Evolutionary conservation across 2,888 invertebrate genomes (phyloP).

Genomic region (Drosophila parthenogenetica): DNA sequence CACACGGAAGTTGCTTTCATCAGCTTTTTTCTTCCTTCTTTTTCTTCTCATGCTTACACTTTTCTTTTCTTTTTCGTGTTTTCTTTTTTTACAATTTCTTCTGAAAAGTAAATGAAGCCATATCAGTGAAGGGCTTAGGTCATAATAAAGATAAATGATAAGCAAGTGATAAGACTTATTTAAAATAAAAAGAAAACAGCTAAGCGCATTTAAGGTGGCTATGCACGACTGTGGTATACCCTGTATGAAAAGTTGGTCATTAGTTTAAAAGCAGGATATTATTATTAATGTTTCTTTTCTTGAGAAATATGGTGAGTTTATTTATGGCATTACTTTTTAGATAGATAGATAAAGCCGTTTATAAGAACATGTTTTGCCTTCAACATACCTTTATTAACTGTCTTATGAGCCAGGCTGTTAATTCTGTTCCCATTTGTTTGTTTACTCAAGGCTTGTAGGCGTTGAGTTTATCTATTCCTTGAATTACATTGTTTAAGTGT

Average conservation of each 20-base stretch:
- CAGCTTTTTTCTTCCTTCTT: slow-evolving; percentile 21
- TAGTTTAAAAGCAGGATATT: neutral
- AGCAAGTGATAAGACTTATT: slow-evolving; percentile 76
- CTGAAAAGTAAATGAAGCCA: slow-evolving; percentile 78
- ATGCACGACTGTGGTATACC: neutral
- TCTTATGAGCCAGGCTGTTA: too few species aligned
- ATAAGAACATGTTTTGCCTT: too few species aligned
- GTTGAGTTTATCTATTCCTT: too few species aligned
- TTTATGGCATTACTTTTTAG: too few species aligned
- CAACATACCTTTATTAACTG: too few species aligned
- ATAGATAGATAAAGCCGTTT: too few species aligned
- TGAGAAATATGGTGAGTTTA: too few species aligned
- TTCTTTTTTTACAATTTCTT: slow-evolving; percentile 25
- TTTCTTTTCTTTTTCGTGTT: slow-evolving; percentile 28
- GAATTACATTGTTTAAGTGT: too few species aligned
- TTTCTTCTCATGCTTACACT: slow-evolving; percentile 23
- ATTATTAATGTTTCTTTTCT: too few species aligned
- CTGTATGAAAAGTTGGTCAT: neutral
- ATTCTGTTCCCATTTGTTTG: too few species aligned
- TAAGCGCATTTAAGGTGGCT: neutral
- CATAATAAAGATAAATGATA: slow-evolving; percentile 81
- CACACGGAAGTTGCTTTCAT: slow-evolving; percentile 76
- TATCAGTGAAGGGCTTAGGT: slow-evolving; percentile 77
- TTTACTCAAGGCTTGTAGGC: too few species aligned
- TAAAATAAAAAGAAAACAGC: slow-evolving; percentile 46